These are phyloP conservation scores for Syngnathus rostellatus DNA, from an alignment of 2,797 vertebrate genomes.

Conservation along the genomic window DNA sequence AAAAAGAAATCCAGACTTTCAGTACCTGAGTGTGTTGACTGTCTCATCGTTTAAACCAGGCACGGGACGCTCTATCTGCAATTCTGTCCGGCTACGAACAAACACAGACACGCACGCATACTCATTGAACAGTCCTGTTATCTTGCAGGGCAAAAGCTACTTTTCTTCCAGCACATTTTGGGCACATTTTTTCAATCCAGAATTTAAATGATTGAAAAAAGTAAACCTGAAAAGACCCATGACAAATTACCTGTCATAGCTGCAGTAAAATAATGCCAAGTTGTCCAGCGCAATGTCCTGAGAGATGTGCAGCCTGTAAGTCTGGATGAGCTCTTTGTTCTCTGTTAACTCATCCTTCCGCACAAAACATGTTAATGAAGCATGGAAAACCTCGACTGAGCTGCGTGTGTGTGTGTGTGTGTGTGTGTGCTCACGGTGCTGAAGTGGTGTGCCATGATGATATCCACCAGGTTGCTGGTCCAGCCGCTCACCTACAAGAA, in stretches of 20 bases:
- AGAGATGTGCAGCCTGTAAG: constrained; percentile 85
- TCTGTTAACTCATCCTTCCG: constrained; percentile 84
- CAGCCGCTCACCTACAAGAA: constrained; percentile 79
- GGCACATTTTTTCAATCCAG: not conserved
- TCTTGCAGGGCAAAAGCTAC: not conserved
- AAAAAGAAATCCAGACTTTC: not conserved
- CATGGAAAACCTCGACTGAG: not conserved
- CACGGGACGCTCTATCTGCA: constrained; percentile 86
- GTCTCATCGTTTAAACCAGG: constrained; percentile 72
- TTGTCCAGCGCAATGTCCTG: constrained; percentile 94
- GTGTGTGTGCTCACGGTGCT: constrained; percentile 74
- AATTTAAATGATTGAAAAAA: not conserved
- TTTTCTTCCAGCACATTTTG: not conserved
- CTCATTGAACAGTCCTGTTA: not conserved
- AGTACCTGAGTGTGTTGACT: constrained; percentile 80
- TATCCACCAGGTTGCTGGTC: constrained; percentile 87
- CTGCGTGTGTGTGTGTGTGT: not conserved
- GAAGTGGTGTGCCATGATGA: constrained; percentile 89
- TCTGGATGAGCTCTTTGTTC: constrained; percentile 87
- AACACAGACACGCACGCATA: not conserved
- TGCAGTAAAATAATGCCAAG: constrained; percentile 81
- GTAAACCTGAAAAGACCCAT: not conserved
- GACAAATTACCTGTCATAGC: constrained; percentile 80
- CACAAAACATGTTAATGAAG: not conserved
- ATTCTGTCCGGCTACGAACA: constrained; percentile 73